phyloP scores from a whole-genome alignment of 1,140 invertebrate genomes.

The Leptonema lineaticorne region DNA sequence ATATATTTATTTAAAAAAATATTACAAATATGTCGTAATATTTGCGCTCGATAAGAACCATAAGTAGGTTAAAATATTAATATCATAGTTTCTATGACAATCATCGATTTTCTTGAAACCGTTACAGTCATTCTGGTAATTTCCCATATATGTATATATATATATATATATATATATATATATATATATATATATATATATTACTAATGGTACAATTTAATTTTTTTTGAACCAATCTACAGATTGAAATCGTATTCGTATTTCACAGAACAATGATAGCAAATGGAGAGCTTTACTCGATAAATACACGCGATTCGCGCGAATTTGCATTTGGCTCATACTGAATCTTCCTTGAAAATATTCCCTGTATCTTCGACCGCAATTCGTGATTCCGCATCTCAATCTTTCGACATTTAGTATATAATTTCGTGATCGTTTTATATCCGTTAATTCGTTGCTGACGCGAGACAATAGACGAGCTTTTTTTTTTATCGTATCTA shows the following conservation, averaged over 20 bases:
- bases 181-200: not conserved
- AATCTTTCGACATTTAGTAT: not conserved
- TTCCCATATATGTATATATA: too few species aligned
- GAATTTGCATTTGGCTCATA: not conserved
- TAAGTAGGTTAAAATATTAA: too few species aligned
- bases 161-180: too few species aligned
- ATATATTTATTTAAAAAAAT: too few species aligned
- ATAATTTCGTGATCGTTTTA: not conserved
- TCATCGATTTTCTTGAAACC: too few species aligned
- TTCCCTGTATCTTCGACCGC: not conserved
- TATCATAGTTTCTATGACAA: too few species aligned
- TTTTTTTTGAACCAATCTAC: not conserved
- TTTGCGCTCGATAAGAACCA: too few species aligned
- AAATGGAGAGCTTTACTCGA: not conserved
- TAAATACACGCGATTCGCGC: not conserved
- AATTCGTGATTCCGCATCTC: conserved; percentile 2
- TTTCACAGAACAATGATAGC: not conserved
- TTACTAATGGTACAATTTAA: not conserved
- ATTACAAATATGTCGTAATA: too few species aligned
- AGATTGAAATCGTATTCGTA: not conserved
- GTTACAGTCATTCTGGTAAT: too few species aligned
- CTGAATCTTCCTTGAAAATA: not conserved
- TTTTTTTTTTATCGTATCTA: too few species aligned
- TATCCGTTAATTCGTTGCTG: not conserved
- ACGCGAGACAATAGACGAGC: too few species aligned